A percentile compares a stretch with the other conserved stretches of the same genome.
These are phyloP conservation scores for Corythaeola cristata DNA, from an alignment of 2,113 vertebrate genomes.

Conservation along the genomic window DNA sequence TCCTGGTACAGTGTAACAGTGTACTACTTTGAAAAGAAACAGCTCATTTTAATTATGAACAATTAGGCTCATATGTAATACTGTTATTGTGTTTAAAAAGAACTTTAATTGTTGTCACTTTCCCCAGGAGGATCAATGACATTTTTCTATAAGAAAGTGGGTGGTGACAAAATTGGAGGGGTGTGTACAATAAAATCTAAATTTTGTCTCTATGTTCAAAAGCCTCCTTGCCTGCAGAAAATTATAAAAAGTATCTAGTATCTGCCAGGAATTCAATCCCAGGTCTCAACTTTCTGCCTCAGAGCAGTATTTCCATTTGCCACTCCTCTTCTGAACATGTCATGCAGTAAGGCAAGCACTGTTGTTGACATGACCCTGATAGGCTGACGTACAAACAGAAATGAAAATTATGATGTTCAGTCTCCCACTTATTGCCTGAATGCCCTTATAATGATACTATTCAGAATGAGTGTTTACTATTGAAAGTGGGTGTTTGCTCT, in stretches of 20 bases:
- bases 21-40: conserved; percentile 17
- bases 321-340: background rate
- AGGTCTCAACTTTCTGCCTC: conserved; percentile 22
- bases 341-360: background rate
- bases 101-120: conserved; percentile 2
- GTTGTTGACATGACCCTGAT: conserved; percentile 3
- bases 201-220: background rate
- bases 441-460: background rate
- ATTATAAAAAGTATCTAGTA: background rate
- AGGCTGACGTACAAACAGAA: conserved; percentile 13
- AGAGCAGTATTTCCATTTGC: background rate
- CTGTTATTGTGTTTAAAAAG: background rate
- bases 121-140: background rate
- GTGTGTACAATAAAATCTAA: background rate
- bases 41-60: background rate
- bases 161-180: background rate
- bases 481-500: background rate
- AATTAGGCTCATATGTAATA: background rate
- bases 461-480: background rate
- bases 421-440: background rate
- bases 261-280: background rate
- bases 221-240: background rate
- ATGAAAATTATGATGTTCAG: background rate
- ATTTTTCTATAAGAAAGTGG: background rate
- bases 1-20: background rate